A percentile compares a stretch with the other conserved stretches of the same genome.
These are phyloP conservation scores for Cyclina sinensis DNA, from an alignment of 1,140 invertebrate species.

Conservation along the genomic window DNA sequence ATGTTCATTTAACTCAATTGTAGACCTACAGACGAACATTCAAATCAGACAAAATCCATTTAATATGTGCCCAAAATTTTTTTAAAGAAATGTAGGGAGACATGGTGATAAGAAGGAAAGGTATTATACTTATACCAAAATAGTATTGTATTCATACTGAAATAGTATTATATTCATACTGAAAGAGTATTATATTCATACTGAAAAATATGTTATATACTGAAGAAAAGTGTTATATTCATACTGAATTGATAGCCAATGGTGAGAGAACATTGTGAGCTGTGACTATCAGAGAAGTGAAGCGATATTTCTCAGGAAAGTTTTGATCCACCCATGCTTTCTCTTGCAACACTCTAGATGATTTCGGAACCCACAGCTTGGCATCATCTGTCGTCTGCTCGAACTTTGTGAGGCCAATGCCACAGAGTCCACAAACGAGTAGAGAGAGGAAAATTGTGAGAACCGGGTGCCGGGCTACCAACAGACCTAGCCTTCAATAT, in stretches of 20 bases:
- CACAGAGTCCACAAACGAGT: conserved; percentile 73
- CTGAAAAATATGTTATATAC: no score
- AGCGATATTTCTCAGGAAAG: conserved; percentile 74
- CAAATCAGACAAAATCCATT: no score
- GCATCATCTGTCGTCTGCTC: conserved; percentile 70
- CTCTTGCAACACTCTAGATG: conserved; percentile 72
- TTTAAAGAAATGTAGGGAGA: no score
- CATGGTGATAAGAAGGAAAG: no score
- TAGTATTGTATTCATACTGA: no score
- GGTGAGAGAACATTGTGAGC: conserved; percentile 71
- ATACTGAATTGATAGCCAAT: conserved; percentile 71
- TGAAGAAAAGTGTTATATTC: conserved; percentile 20
- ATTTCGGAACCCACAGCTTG: conserved; percentile 76
- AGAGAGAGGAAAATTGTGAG: conserved; percentile 74
- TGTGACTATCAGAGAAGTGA: conserved; percentile 68
- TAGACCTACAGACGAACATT: no score
- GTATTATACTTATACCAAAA: no score
- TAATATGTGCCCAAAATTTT: no score
- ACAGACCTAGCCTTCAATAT: conserved; percentile 73
- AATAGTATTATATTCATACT: no score
- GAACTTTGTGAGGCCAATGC: conserved; percentile 76
- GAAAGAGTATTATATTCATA: no score
- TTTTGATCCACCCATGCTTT: conserved; percentile 74
- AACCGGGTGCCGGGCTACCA: conserved; percentile 74
- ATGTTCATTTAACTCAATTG: no score